Percentiles rank a stretch among this genome's conserved stretches.
These are phyloP conservation scores for Falco novaeseelandiae DNA, from an alignment of 2,797 vertebrate species.

Conservation along the genomic window DNA sequence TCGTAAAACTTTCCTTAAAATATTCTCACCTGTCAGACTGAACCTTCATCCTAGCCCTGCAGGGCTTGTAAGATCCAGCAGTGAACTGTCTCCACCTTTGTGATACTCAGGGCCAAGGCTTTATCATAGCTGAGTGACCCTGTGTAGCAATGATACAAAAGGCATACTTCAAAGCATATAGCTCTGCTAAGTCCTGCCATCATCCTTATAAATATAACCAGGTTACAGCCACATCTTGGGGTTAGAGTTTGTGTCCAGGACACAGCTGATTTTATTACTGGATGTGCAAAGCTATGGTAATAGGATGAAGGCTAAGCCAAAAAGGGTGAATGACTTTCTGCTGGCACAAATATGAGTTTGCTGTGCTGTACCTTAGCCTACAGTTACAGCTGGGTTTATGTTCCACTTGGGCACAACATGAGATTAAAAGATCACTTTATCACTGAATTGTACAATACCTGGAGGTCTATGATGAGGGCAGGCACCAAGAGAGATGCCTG, in stretches of 20 bases:
- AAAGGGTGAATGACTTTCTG: neutral
- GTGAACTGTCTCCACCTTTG: neutral
- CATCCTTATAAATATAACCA: neutral
- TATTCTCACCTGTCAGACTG: neutral
- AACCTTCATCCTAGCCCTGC: neutral
- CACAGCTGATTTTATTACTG: neutral
- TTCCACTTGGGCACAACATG: rapidly evolving
- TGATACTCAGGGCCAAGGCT: neutral
- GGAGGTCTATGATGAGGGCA: neutral
- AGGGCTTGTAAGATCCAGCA: neutral
- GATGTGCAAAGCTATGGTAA: neutral
- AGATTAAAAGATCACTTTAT: constrained; percentile 3
- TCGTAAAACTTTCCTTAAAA: neutral
- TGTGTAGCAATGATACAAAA: neutral
- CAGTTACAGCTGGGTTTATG: neutral
- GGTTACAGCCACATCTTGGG: neutral
- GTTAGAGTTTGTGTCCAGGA: neutral
- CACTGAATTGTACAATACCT: constrained; percentile 30
- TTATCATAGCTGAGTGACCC: neutral
- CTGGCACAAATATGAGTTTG: neutral
- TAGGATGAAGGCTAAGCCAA: neutral
- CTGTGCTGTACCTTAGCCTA: neutral
- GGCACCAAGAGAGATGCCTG: constrained; percentile 29
- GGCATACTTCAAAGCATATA: neutral
- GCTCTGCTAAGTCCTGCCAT: neutral